These are phyloP conservation scores for Myocastor coypus DNA, from an alignment of 2,113 vertebrate species.

Conservation along the genomic window DNA sequence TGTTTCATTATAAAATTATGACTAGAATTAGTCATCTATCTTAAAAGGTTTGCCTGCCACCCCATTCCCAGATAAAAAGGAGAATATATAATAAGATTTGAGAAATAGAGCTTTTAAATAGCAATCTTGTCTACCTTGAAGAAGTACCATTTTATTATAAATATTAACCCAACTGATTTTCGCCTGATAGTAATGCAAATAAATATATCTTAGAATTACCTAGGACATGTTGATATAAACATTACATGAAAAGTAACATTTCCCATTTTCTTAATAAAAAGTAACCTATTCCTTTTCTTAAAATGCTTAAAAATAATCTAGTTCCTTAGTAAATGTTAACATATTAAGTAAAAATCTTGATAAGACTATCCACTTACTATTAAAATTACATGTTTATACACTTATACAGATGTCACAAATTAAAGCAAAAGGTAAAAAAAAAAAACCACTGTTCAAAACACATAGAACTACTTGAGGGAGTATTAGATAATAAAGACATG, in stretches of 20 bases:
- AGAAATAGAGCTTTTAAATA: background rate
- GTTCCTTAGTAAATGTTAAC: slow-evolving; percentile 16
- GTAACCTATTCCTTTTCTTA: background rate
- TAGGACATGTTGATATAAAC: slow-evolving; percentile 4
- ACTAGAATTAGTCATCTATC: background rate
- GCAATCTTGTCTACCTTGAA: slow-evolving; percentile 18
- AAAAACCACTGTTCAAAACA: background rate
- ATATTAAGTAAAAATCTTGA: slow-evolving; percentile 28
- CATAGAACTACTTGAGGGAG: background rate
- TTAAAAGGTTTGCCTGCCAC: background rate
- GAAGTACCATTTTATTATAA: slow-evolving; percentile 14
- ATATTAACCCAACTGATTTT: slow-evolving; percentile 24
- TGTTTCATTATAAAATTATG: slow-evolving; percentile 23
- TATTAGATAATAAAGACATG: background rate
- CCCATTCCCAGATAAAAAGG: background rate
- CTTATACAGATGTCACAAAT: background rate
- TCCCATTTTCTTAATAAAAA: slow-evolving; percentile 30
- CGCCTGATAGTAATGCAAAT: background rate
- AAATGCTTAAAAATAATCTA: slow-evolving; percentile 40
- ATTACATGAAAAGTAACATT: background rate
- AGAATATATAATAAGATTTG: background rate
- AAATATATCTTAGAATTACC: slow-evolving; percentile 13
- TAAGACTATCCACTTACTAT: background rate
- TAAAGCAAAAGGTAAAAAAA: slow-evolving; percentile 23
- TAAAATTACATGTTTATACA: background rate